Evolutionary conservation across 2,888 invertebrate genomes (phyloP), one percentile per base, ranked within the genome.

Genomic region (Argynnis bischoffii): DNA sequence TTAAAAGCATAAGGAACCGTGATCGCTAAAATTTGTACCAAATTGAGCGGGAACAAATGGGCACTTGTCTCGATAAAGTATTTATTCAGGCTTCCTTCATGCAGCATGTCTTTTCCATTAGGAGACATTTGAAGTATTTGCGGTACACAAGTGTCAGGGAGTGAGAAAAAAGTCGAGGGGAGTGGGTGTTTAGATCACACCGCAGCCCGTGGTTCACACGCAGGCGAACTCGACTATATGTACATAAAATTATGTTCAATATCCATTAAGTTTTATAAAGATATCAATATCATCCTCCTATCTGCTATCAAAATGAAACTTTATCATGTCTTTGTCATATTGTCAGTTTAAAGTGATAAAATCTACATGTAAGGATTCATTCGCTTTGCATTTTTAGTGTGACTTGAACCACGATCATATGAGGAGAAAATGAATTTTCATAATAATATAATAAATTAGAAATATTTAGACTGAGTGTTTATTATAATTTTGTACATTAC

Each of bases 61-160:
- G 85, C 85, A 84, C 90, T 91, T 85, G 90, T 89, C 82, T 79
- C 89, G 83, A 89, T 92, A 90, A 92, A 91, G 92, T 91, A 92
- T 92, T 92, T 91, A 92, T 86, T 80, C 89, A 87, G 86, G 82
- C 79, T 73, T 83, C 81, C 82, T 82, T 83, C 79, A 79, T 79
- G 87, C 78, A 92, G 92, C 92, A 92, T 89, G 91, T 92, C 86
- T 92, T 91, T 92, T 92, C 92, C 92, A 92, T 92, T 92, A 92
- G 89, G 86, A 84, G 84, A 87, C 89, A 83, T 81, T 80, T 88
- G 81, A 81, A 90, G 89, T 90, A 87, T 90, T 91, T 91, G 92
- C 87, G 89, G 91, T 86, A 82, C 78, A 85, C 86, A 81, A 88
- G 88, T 88, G 88, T 81, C 83, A 80, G 82, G 84, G 85, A 88